phyloP scores from a whole-genome alignment of 2,888 invertebrate genomes.

The Coleophora deauratella region DNA sequence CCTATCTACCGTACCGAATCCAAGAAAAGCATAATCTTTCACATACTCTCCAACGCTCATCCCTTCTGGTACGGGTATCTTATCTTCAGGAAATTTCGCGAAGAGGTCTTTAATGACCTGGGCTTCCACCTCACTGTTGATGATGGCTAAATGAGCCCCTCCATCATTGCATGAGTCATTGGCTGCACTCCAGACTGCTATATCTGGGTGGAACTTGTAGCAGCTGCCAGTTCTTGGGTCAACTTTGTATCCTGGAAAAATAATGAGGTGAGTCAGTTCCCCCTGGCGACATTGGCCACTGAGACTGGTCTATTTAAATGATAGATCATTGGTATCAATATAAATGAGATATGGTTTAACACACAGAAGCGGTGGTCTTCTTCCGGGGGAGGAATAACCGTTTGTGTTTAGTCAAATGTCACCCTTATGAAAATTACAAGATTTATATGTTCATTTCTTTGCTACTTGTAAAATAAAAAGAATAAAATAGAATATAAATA shows the following conservation, averaged over 20 bases:
- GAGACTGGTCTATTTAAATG: not conserved
- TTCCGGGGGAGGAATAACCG: no score
- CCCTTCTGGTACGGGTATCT: not conserved
- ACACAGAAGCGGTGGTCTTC: no score
- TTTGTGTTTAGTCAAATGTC: no score
- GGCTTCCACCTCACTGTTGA: slow-evolving; percentile 7
- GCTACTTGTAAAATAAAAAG: no score
- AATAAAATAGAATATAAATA: no score
- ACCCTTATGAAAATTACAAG: no score
- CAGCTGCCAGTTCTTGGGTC: slow-evolving; percentile 7
- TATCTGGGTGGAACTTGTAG: slow-evolving; percentile 9
- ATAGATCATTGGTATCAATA: not conserved
- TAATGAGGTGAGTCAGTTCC: not conserved
- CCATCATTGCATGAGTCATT: slow-evolving; percentile 4
- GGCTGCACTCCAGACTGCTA: slow-evolving; percentile 2
- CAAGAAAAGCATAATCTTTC: not conserved
- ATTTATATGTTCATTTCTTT: no score
- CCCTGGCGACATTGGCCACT: not conserved
- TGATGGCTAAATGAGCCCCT: slow-evolving; percentile 8
- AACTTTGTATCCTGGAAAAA: slow-evolving; percentile 3
- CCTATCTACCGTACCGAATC: not conserved
- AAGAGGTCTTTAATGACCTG: slow-evolving; percentile 4
- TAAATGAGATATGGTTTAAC: no score
- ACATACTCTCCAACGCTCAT: not conserved
- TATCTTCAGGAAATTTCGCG: not conserved